These are phyloP conservation scores for Araneus ventricosus DNA, from an alignment of 1,140 invertebrate genomes.

Conservation along the genomic window DNA sequence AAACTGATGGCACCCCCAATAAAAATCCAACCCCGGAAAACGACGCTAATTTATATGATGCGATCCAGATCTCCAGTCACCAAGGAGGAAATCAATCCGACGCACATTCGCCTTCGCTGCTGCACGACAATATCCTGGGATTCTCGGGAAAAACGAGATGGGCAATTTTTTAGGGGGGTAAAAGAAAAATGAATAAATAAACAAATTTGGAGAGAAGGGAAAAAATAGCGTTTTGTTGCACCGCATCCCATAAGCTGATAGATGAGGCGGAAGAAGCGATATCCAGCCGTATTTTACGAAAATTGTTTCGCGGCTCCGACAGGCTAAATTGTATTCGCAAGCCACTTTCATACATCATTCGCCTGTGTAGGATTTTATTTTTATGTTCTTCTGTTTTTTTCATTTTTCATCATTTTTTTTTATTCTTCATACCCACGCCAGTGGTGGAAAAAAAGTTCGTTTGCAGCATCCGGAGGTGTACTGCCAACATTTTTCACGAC, in stretches of 20 bases:
- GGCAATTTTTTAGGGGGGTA: slow-evolving; percentile 31
- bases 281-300: slow-evolving; percentile 64
- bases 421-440: background rate
- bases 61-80: slow-evolving; percentile 14
- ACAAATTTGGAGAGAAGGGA: slow-evolving; percentile 37
- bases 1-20: slow-evolving; percentile 50
- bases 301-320: slow-evolving; percentile 70
- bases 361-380: slow-evolving; percentile 31
- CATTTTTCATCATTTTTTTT: slow-evolving; percentile 13
- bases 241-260: slow-evolving; percentile 64
- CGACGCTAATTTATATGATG: slow-evolving; percentile 56
- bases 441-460: slow-evolving; percentile 36
- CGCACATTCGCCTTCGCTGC: background rate
- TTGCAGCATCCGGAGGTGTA: slow-evolving; percentile 47
- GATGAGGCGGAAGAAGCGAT: slow-evolving; percentile 67
- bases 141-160: slow-evolving; percentile 39
- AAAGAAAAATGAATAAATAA: slow-evolving; percentile 70
- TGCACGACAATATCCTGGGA: background rate
- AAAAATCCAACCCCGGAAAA: slow-evolving; percentile 13
- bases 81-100: slow-evolving; percentile 54
- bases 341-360: slow-evolving; percentile 73
- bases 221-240: slow-evolving; percentile 64
- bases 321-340: slow-evolving; percentile 72
- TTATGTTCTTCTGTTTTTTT: slow-evolving; percentile 37
- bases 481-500: slow-evolving; percentile 30